A percentile compares a stretch with the other conserved stretches of the same genome.
Conservation (phyloP, 2,113 vertebrate species). For the Oryzias celebensis region DNA sequence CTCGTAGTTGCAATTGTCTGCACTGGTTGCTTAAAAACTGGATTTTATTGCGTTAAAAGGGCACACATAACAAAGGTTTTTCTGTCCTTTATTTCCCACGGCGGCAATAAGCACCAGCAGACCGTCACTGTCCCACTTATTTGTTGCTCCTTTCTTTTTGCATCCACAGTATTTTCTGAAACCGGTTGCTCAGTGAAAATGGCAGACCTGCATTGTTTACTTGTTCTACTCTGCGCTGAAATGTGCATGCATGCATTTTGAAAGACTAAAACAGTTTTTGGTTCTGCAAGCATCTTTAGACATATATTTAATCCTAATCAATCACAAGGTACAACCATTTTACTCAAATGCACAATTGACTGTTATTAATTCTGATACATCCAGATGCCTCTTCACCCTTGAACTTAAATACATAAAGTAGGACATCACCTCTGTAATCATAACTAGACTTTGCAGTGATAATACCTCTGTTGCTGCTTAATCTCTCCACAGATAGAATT, state of each 20-base stretch:
- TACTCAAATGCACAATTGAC: background rate
- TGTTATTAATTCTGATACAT: conserved; percentile 28
- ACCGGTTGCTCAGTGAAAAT: background rate
- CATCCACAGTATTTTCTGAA: background rate
- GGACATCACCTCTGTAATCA: conserved; percentile 68
- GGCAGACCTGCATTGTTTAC: background rate
- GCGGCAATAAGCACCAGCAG: too few relatives aligned
- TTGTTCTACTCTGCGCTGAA: too few relatives aligned
- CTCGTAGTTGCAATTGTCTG: too few relatives aligned
- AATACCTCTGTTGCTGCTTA: conserved; percentile 66
- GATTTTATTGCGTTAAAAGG: too few relatives aligned
- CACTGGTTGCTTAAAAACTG: too few relatives aligned
- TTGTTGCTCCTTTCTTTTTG: background rate
- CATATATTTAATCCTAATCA: conserved; percentile 7
- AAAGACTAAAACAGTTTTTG: background rate
- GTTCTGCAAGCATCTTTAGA: background rate
- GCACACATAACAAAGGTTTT: too few relatives aligned
- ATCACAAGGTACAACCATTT: conserved; percentile 2
- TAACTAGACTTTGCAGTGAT: conserved; percentile 58
- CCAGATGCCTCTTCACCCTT: conserved; percentile 9
- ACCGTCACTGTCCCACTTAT: background rate
- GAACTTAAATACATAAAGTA: conserved; percentile 57
- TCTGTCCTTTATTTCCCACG: too few relatives aligned
- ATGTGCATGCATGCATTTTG: background rate
- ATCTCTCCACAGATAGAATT: conserved; percentile 63